Conservation (phyloP, 2,888 invertebrate species). For the Abscondita cerata region DNA sequence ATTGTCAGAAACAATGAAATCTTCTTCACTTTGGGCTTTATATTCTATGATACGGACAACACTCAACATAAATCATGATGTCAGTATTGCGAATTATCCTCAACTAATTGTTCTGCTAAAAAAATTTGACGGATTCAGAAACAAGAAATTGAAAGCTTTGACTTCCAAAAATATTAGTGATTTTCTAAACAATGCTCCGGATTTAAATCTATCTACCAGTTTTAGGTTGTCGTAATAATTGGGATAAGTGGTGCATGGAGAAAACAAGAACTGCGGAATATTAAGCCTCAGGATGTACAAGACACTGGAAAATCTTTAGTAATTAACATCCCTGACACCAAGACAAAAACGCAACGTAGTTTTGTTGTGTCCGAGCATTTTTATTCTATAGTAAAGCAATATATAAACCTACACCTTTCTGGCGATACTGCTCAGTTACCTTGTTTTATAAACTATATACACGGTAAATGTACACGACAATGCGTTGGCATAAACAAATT, state of each 20-base stretch:
- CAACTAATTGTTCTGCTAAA: slow-evolving; percentile 39
- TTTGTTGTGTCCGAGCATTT: background rate
- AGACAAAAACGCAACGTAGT: slow-evolving; percentile 15
- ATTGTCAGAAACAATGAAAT: too few species aligned
- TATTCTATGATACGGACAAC: too few species aligned
- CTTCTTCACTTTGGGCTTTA: slow-evolving; percentile 1
- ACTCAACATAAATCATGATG: background rate
- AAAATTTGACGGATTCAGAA: slow-evolving; percentile 42
- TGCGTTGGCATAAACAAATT: slow-evolving; percentile 20
- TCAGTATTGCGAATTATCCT: slow-evolving; percentile 1
- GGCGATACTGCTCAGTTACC: too few species aligned
- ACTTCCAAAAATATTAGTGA: slow-evolving; percentile 41
- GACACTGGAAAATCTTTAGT: background rate
- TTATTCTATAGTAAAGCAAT: background rate
- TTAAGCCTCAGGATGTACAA: background rate
- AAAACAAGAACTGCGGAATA: background rate
- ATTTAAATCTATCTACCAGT: slow-evolving; percentile 37
- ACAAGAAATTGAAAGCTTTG: slow-evolving; percentile 46
- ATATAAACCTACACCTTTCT: background rate
- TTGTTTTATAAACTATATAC: slow-evolving; percentile 14
- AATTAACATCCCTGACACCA: background rate
- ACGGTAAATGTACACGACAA: slow-evolving; percentile 18
- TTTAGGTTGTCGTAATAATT: slow-evolving; percentile 1
- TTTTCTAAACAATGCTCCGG: slow-evolving; percentile 42
- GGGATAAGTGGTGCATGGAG: background rate